Conservation (phyloP, 2,113 vertebrate genomes). For the Ciconia stormi region DNA sequence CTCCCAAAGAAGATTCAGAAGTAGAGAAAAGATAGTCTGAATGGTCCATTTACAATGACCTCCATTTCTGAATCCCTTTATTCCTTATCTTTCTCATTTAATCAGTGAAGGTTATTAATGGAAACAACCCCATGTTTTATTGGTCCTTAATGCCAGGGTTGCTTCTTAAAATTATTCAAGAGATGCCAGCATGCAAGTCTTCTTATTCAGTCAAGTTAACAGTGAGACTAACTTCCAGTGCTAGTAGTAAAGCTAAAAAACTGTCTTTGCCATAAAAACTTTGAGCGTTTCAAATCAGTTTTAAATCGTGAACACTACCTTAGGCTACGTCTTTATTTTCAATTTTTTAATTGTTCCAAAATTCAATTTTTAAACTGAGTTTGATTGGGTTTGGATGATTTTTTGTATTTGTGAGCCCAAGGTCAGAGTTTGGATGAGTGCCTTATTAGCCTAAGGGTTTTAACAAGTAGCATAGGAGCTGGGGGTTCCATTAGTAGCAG, state of each 20-base stretch:
- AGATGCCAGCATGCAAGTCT: not conserved
- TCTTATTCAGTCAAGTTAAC: not conserved
- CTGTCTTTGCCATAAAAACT: not conserved
- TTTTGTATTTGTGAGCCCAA: not conserved
- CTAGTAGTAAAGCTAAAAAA: not conserved
- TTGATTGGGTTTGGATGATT: not conserved
- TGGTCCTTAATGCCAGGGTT: not conserved
- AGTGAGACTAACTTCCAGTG: not conserved
- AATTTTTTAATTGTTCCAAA: conserved; percentile 28
- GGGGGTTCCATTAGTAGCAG: not conserved
- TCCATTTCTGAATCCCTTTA: not conserved
- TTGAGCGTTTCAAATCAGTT: not conserved
- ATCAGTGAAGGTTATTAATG: not conserved
- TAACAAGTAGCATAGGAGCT: not conserved
- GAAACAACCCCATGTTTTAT: not conserved
- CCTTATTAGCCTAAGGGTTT: not conserved
- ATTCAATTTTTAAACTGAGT: not conserved
- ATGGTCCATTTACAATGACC: not conserved
- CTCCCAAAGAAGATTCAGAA: not conserved
- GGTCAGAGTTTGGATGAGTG: not conserved
- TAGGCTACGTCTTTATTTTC: not conserved
- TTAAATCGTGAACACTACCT: not conserved
- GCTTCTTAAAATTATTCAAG: not conserved
- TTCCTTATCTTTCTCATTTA: not conserved
- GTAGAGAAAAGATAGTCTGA: not conserved